Evolutionary conservation across 2,888 invertebrate genomes (phyloP), one percentile per base, ranked within the genome.

Genomic region (Euproctis similis): DNA sequence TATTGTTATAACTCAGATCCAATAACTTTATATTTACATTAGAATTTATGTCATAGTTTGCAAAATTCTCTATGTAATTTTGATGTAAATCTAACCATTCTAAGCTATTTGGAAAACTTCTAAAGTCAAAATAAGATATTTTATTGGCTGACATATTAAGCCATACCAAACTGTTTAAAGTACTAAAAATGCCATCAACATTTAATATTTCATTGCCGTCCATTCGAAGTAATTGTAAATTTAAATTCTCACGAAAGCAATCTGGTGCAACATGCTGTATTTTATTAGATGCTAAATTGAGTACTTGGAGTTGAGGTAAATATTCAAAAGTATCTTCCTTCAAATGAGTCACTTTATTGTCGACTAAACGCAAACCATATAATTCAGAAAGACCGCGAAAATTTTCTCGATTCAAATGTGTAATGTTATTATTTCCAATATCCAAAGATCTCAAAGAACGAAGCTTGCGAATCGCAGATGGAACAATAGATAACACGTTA

Each of bases 11-110:
- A 62, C 92, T 92, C 26, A 90, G 88, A 65, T 93, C 93, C 43
- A 93, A 74, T 73, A 90, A 86, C 69, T 90, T 91, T 37, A 92
- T 89, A 55, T 88, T 88, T 13, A 89, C 64, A 47, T 85, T 85
- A 18, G 73, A 63, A 39, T 68, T 62, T 80, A 75, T 87, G 70
- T 69, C 87, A 57, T 71, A 89, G 70, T 69, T 89, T 67, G 74
- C 84, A 86, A 82, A 89, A 46, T 86, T 87, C 39, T 86, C 80
- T 43, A 94, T 89, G 59, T 87, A 85, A 74, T 94, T 94, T 59
- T 89, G 87, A 68, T 92, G 92, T 66, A 93, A 87, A 70, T 93
- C 93, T 42, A 94, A 77, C 91, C 92, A 92, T 59, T 92, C 90
- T 34, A 94, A 84, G 47, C 88, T 90, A 9, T 81, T 66, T 8